Evolutionary conservation across 2,888 invertebrate species (phyloP).

Genomic region (Chrysodeixis includens): DNA sequence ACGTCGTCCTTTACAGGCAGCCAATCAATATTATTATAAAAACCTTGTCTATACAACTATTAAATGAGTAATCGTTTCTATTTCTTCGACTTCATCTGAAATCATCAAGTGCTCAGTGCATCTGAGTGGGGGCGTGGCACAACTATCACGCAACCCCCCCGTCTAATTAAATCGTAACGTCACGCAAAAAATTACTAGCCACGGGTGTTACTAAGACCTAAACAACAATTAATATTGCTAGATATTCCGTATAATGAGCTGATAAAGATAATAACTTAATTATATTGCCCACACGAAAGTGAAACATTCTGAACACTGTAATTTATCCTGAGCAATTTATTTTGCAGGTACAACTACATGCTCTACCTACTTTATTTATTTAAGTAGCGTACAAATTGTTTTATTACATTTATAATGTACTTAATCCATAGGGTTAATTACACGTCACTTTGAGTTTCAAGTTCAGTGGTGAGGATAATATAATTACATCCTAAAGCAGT

Average conservation of each 20-base stretch:
- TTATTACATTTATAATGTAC: neutral
- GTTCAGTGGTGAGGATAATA: neutral
- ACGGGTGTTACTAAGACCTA: constrained; percentile 46
- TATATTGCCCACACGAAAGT: constrained; percentile 31
- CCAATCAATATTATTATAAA: neutral
- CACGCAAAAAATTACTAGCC: constrained; percentile 43
- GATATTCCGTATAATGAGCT: constrained; percentile 37
- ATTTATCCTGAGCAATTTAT: neutral
- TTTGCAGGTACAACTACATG: neutral
- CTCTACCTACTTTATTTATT: neutral
- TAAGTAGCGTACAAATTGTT: constrained; percentile 1
- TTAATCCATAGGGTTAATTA: neutral
- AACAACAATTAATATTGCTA: constrained; percentile 46
- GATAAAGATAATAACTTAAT: constrained; percentile 48
- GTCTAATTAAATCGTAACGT: constrained; percentile 37
- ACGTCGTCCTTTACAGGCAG: neutral
- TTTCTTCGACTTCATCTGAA: constrained; percentile 11
- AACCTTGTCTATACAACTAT: neutral
- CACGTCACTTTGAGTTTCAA: neutral
- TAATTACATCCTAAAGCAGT: neutral
- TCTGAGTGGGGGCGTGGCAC: constrained; percentile 31
- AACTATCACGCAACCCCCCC: constrained; percentile 48
- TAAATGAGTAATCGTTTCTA: neutral
- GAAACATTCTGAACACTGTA: constrained; percentile 11
- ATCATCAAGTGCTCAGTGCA: constrained; percentile 17